These are phyloP conservation scores for Axea sp. DNA, from an alignment of 2,888 invertebrate species.

Conservation along the genomic window DNA sequence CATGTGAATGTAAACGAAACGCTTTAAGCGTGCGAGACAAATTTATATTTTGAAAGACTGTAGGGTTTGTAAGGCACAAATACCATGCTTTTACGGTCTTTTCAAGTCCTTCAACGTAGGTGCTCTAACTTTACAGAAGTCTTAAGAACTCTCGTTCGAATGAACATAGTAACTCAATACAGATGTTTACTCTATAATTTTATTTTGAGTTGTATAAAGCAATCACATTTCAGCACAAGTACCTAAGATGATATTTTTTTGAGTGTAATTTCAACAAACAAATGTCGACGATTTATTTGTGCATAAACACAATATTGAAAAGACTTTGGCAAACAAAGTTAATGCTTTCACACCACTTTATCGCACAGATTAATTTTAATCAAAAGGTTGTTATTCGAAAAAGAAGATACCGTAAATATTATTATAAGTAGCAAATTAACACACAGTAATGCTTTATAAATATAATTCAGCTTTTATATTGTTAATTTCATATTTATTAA, in stretches of 20 bases:
- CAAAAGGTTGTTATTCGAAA: not conserved
- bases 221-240: conserved; percentile 47
- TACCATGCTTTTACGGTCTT: conserved; percentile 55
- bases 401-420: too few relatives aligned
- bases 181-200: conserved; percentile 56
- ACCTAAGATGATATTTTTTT: conserved; percentile 23
- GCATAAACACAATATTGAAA: conserved; percentile 1
- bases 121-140: conserved; percentile 45
- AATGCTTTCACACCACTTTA: not conserved
- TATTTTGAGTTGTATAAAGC: conserved; percentile 45
- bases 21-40: conserved; percentile 37
- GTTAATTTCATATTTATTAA: too few relatives aligned
- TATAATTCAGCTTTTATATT: too few relatives aligned
- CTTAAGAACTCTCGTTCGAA: conserved; percentile 56
- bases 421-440: too few relatives aligned
- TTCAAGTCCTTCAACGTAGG: conserved; percentile 42
- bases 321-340: conserved; percentile 7
- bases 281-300: conserved; percentile 19
- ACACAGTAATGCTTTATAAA: too few relatives aligned
- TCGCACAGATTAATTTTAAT: conserved; percentile 9
- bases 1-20: conserved; percentile 41
- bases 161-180: conserved; percentile 54
- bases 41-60: conserved; percentile 49
- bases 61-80: conserved; percentile 38
- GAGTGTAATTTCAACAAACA: conserved; percentile 9